Conservation (phyloP, 2,888 invertebrate species). For the Phrixothrix hirtus region DNA sequence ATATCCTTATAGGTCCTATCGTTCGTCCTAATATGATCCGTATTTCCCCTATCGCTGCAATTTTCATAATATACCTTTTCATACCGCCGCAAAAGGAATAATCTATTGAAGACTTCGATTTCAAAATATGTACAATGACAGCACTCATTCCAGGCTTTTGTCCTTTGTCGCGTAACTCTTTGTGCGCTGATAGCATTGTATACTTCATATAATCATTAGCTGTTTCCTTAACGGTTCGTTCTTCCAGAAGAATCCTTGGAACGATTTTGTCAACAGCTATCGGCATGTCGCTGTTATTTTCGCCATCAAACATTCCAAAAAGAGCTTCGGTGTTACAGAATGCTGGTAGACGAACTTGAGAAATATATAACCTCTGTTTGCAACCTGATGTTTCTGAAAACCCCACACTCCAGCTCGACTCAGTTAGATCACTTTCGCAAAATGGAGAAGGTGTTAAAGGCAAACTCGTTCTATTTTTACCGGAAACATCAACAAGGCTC, state of each 20-base stretch:
- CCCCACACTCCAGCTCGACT: conserved; percentile 77
- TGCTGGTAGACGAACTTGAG: conserved; percentile 75
- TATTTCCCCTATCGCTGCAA: conserved; percentile 77
- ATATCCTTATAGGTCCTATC: conserved; percentile 68
- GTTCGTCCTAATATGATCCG: conserved; percentile 72
- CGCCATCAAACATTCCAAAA: conserved; percentile 82
- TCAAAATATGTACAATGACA: conserved; percentile 73
- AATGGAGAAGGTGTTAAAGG: conserved; percentile 61
- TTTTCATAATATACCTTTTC: conserved; percentile 69
- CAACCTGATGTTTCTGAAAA: conserved; percentile 84
- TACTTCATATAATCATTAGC: conserved; percentile 83
- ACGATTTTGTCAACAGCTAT: conserved; percentile 72
- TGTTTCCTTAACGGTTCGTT: conserved; percentile 79
- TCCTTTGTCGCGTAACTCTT: conserved; percentile 74
- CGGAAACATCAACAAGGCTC: conserved; percentile 83
- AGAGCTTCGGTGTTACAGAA: conserved; percentile 81
- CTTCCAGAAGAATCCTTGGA: conserved; percentile 79
- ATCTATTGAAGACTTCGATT: conserved; percentile 62
- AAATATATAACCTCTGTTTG: conserved; percentile 72
- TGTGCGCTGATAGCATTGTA: conserved; percentile 77
- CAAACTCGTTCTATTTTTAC: conserved; percentile 71
- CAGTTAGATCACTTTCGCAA: conserved; percentile 64
- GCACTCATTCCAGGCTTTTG: conserved; percentile 74
- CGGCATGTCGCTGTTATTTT: conserved; percentile 71
- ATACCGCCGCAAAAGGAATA: conserved; percentile 65